A percentile compares a stretch with the other conserved stretches of the same genome.
Evolutionary conservation across 2,113 vertebrate species (phyloP).

Genomic region (Brachypodius melanocephalos): DNA sequence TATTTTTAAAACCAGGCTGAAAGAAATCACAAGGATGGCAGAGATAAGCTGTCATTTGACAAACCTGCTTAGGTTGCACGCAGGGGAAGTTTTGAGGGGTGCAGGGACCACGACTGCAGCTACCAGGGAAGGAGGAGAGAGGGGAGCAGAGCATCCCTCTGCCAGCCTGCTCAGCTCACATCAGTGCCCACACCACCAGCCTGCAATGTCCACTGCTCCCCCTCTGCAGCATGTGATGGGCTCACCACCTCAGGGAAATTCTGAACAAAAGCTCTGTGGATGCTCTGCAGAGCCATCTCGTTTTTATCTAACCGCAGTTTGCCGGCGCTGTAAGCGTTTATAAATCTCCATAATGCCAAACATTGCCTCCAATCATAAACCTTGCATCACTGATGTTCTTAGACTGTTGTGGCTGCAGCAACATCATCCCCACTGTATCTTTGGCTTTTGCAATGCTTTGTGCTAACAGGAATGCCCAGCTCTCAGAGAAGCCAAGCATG

Average conservation of each 20-base stretch:
- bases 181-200: not conserved
- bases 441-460: not conserved
- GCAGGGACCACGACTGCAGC: not conserved
- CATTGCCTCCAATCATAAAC: not conserved
- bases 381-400: not conserved
- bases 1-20: constrained; percentile 16
- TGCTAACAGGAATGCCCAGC: not conserved
- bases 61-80: not conserved
- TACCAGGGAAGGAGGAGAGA: not conserved
- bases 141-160: not conserved
- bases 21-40: not conserved
- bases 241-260: not conserved
- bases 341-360: not conserved
- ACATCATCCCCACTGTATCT: not conserved
- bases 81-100: not conserved
- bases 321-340: not conserved
- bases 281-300: not conserved
- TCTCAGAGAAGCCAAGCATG: not conserved
- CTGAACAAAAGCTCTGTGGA: not conserved
- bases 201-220: not conserved
- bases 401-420: not conserved
- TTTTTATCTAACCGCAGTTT: not conserved
- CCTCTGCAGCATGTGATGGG: not conserved
- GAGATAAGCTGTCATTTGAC: not conserved
- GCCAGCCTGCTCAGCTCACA: accelerated